These are phyloP conservation scores for Petaurus breviceps DNA, from an alignment of 2,113 vertebrate species.

Conservation along the genomic window DNA sequence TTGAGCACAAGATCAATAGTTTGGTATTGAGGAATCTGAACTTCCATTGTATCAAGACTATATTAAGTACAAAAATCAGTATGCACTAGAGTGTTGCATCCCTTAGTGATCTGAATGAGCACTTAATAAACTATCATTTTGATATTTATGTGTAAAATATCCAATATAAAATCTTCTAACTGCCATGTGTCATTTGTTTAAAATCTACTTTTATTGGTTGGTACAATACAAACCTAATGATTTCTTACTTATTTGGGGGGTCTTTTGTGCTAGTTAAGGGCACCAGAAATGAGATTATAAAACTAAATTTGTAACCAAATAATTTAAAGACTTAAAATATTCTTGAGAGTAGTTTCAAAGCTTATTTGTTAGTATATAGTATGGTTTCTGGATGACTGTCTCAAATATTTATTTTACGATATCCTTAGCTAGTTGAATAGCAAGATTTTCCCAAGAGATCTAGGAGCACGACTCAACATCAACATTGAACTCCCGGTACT, in stretches of 20 bases:
- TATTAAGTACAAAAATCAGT: not conserved
- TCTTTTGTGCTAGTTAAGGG: not conserved
- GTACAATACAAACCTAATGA: not conserved
- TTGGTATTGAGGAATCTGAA: not conserved
- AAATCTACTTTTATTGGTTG: not conserved
- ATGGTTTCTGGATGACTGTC: not conserved
- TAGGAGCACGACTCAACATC: not conserved
- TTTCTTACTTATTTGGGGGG: not conserved
- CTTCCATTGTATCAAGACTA: not conserved
- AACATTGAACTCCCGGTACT: not conserved
- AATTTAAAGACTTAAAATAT: constrained; percentile 12
- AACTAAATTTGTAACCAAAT: constrained; percentile 1
- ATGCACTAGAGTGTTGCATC: not conserved
- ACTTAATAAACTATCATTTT: constrained; percentile 12
- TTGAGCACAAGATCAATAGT: not conserved
- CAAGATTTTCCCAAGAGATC: not conserved
- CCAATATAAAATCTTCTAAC: not conserved
- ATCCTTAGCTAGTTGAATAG: not conserved
- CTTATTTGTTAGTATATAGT: not conserved
- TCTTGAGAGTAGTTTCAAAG: not conserved
- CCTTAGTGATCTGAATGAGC: constrained; percentile 4
- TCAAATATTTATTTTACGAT: not conserved
- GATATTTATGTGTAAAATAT: not conserved
- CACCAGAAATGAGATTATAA: not conserved
- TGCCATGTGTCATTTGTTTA: not conserved